Evolutionary conservation across 2,113 vertebrate species (phyloP).

Genomic region (Ginglymostoma cirratum): DNA sequence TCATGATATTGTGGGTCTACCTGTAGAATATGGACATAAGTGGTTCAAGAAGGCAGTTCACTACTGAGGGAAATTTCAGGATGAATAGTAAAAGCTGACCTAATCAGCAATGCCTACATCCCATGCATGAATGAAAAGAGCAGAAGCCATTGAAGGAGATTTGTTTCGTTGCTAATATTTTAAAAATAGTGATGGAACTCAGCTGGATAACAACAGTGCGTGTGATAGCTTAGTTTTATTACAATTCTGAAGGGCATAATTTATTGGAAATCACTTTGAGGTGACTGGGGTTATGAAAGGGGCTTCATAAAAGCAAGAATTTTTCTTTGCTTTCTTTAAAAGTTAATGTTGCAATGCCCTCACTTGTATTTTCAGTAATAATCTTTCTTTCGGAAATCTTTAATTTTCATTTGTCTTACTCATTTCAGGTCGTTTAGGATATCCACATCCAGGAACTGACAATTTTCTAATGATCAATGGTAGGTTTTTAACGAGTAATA

Average conservation of each 20-base stretch:
- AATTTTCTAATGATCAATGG: constrained; percentile 97
- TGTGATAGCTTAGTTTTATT: not conserved
- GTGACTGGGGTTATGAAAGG: not conserved
- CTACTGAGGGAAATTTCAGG: too few species aligned
- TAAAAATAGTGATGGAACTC: too few species aligned
- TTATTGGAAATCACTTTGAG: not conserved
- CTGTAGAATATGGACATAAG: too few species aligned
- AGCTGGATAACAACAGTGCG: too few species aligned
- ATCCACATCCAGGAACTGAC: constrained; percentile 86
- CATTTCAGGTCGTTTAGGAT: constrained; percentile 83
- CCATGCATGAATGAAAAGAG: too few species aligned
- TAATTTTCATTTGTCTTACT: constrained; percentile 47
- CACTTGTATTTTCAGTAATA: not conserved
- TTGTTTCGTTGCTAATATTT: too few species aligned
- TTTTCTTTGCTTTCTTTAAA: not conserved
- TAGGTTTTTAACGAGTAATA: constrained; percentile 57
- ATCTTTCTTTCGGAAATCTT: constrained; percentile 7
- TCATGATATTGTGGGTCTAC: too few species aligned
- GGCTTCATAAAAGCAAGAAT: not conserved
- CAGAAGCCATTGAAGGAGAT: too few species aligned
- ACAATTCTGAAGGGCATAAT: not conserved
- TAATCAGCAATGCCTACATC: too few species aligned
- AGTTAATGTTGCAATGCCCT: not conserved
- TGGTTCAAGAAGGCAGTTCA: too few species aligned
- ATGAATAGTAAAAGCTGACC: too few species aligned